Evolutionary conservation across 1,140 invertebrate genomes (phyloP).

Genomic region (Amphibalanus amphitrite): DNA sequence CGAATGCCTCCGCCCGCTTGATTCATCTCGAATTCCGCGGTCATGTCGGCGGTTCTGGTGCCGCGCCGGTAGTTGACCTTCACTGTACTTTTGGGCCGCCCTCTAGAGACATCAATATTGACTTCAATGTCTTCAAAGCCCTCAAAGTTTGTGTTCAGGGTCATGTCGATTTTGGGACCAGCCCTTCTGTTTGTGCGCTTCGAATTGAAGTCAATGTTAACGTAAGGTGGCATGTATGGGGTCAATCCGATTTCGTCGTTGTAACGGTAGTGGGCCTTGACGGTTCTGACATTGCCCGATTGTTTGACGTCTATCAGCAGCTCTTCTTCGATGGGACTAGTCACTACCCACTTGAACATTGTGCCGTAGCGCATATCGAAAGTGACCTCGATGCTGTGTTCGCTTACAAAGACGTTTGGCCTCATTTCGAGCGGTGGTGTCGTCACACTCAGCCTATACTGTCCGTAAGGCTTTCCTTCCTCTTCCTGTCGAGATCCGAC

Average conservation of each 20-base stretch:
- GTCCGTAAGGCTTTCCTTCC: background rate
- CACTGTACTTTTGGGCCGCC: background rate
- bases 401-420: background rate
- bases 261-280: background rate
- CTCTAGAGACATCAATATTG: background rate
- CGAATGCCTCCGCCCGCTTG: background rate
- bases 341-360: background rate
- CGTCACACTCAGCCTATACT: background rate
- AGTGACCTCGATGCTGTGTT: background rate
- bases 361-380: background rate
- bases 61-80: background rate
- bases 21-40: background rate
- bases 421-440: background rate
- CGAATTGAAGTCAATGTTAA: background rate
- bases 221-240: background rate
- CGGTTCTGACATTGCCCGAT: background rate
- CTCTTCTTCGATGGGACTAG: background rate
- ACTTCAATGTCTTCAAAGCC: background rate
- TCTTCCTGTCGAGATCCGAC: background rate
- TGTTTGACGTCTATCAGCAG: background rate
- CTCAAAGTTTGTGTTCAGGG: background rate
- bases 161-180: background rate
- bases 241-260: background rate
- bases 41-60: background rate
- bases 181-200: background rate